Percentiles rank a stretch among this genome's conserved stretches.
These are phyloP conservation scores for Tragelaphus buxtoni DNA, from an alignment of 2,113 vertebrate genomes.

Conservation along the genomic window DNA sequence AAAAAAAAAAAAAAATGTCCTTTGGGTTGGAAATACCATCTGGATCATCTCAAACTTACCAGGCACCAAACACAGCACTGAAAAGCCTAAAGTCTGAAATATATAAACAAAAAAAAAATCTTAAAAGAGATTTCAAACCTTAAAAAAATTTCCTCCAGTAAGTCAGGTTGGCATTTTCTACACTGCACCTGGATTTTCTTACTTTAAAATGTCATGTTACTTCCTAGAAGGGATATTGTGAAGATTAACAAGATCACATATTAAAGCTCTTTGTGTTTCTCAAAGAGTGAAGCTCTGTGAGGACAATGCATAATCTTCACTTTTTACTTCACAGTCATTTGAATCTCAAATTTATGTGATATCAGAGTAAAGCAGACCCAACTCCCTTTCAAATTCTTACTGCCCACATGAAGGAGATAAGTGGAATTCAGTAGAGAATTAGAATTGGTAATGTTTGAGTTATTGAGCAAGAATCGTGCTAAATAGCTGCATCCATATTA, in stretches of 20 bases:
- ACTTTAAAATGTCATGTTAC: slow-evolving; percentile 52
- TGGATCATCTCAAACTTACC: slow-evolving; percentile 53
- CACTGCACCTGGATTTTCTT: slow-evolving; percentile 51
- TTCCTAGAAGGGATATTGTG: slow-evolving; percentile 32
- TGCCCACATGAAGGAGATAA: neutral
- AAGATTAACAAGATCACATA: slow-evolving; percentile 32
- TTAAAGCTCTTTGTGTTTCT: slow-evolving; percentile 17
- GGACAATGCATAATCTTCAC: neutral
- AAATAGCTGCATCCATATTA: neutral
- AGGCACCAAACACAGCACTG: neutral
- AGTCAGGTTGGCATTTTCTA: slow-evolving; percentile 26
- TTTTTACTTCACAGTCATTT: neutral
- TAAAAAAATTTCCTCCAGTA: slow-evolving; percentile 28
- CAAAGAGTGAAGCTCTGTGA: neutral
- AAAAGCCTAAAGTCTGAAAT: slow-evolving; percentile 42
- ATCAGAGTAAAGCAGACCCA: neutral
- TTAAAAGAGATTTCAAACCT: slow-evolving; percentile 42
- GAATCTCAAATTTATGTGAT: neutral
- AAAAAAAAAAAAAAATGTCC: slow-evolving; percentile 20
- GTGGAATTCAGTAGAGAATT: neutral
- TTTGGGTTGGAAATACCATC: slow-evolving; percentile 30
- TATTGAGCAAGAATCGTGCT: neutral
- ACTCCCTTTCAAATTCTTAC: neutral
- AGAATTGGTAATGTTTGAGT: neutral
- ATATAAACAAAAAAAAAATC: slow-evolving; percentile 29